These are phyloP conservation scores for Tringa solitaria DNA, from an alignment of 2,113 vertebrate species.

Conservation along the genomic window DNA sequence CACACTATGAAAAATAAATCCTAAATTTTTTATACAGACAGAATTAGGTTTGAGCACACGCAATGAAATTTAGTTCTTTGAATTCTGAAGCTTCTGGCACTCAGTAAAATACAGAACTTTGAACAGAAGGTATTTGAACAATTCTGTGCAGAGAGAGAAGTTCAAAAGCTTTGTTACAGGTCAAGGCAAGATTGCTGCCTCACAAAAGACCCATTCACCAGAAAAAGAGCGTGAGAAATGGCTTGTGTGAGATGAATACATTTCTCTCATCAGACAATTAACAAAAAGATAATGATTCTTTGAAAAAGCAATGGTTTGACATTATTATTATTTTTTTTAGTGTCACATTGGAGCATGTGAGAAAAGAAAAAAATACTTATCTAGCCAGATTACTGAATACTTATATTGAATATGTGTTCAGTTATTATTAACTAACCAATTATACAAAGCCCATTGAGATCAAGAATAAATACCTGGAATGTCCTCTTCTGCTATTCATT, in stretches of 20 bases:
- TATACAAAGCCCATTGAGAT: background rate
- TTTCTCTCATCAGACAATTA: background rate
- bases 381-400: background rate
- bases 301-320: background rate
- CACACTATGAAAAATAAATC: rapidly evolving
- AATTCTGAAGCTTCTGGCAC: background rate
- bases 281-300: background rate
- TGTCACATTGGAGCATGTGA: background rate
- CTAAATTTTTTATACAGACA: rapidly evolving
- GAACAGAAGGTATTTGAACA: background rate
- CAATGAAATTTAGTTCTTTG: background rate
- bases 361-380: background rate
- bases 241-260: background rate
- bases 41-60: background rate
- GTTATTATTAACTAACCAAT: background rate
- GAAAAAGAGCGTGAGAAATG: background rate
- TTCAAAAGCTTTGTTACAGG: background rate
- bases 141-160: background rate
- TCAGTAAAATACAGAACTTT: background rate
- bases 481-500: background rate
- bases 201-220: background rate
- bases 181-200: background rate
- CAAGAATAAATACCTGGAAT: background rate
- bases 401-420: background rate
- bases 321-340: background rate